Conservation (phyloP, 2,113 vertebrate genomes). For the Salvelinus sp. region DNA sequence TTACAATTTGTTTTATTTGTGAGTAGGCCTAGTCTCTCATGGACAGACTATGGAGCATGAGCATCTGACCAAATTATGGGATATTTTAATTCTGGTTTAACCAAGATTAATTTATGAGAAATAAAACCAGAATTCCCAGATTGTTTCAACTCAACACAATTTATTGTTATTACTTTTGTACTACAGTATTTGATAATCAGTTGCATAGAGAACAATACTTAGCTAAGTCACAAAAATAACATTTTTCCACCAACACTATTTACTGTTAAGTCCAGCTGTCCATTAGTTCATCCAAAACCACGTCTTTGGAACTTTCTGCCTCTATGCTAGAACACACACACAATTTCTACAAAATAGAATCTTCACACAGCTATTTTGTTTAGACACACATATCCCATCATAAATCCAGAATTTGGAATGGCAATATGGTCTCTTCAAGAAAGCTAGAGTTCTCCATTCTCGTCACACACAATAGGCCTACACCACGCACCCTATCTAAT, state of each 20-base stretch:
- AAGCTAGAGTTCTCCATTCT: not conserved
- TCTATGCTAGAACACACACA: not conserved
- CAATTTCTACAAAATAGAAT: not conserved
- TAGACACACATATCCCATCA: not conserved
- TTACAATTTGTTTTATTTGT: too few species aligned
- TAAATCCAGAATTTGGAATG: not conserved
- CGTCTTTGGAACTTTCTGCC: not conserved
- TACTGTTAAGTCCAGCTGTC: not conserved
- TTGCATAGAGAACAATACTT: conserved; percentile 14
- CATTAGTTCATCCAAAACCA: not conserved
- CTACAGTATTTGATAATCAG: conserved; percentile 6
- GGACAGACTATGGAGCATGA: too few species aligned
- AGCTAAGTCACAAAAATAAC: not conserved
- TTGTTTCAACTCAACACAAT: conserved; percentile 23
- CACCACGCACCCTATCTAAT: not conserved
- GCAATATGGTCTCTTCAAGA: not conserved
- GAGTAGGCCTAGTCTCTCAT: too few species aligned
- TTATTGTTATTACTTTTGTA: conserved; percentile 43
- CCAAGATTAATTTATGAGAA: not conserved
- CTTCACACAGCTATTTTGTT: not conserved
- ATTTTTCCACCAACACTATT: conserved; percentile 6
- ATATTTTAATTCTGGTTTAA: too few species aligned
- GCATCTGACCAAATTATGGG: too few species aligned
- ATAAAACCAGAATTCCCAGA: conserved; percentile 10
- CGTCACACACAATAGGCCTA: not conserved